phyloP scores from a whole-genome alignment of 2,888 invertebrate genomes.

The Athalia circularis region DNA sequence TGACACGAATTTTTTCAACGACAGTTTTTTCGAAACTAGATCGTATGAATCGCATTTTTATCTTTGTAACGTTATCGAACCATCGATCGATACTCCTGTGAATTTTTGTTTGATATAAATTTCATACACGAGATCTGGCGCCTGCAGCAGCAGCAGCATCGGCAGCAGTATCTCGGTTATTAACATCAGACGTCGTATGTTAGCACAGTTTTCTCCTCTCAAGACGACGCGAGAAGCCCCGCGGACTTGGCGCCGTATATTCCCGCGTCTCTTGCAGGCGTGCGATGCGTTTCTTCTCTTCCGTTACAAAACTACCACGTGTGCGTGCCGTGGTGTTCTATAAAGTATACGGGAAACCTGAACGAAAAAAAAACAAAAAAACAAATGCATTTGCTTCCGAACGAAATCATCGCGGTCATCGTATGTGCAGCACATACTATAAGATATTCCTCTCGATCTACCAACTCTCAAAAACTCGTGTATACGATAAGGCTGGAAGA shows the following conservation, averaged over 20 bases:
- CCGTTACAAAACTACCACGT: too few species aligned
- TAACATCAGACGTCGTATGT: conserved; percentile 46
- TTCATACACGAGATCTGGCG: conserved; percentile 32
- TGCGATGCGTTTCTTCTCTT: neutral
- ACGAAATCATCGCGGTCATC: too few species aligned
- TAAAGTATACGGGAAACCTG: too few species aligned
- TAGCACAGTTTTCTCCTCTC: conserved; percentile 58
- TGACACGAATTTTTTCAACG: neutral
- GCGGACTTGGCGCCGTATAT: neutral
- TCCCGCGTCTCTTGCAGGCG: neutral
- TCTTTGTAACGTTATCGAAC: neutral
- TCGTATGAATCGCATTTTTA: neutral
- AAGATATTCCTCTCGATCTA: too few species aligned
- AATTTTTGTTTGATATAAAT: conserved; percentile 20
- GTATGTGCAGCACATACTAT: too few species aligned
- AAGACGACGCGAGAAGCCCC: neutral
- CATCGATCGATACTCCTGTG: neutral
- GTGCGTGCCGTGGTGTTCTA: too few species aligned
- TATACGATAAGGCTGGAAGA: too few species aligned
- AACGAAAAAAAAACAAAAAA: too few species aligned
- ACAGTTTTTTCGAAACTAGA: conserved; percentile 2
- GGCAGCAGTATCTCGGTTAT: neutral
- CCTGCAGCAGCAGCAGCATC: conserved; percentile 25
- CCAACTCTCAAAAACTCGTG: too few species aligned
- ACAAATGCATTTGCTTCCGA: too few species aligned